Conservation (phyloP, 2,797 vertebrate genomes). For the Takifugu rubripes region DNA sequence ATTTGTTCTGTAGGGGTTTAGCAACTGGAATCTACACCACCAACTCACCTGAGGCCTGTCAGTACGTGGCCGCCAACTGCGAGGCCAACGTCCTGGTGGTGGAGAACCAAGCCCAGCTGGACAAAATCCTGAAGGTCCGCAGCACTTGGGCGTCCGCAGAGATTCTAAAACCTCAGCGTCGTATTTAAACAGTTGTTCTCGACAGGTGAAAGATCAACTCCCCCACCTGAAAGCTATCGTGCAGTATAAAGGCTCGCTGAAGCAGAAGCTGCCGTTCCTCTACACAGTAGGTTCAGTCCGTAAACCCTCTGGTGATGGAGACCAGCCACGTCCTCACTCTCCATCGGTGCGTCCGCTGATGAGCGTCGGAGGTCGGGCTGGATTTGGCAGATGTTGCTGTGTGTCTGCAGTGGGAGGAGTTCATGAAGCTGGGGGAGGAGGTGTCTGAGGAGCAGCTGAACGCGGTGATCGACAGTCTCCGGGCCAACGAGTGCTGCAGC, state of each 20-base stretch:
- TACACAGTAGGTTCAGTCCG: constrained; percentile 68
- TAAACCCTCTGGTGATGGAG: neutral
- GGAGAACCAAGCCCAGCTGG: constrained; percentile 78
- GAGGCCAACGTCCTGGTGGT: constrained; percentile 79
- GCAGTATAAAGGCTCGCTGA: constrained; percentile 76
- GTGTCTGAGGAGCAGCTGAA: constrained; percentile 67
- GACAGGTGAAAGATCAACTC: constrained; percentile 76
- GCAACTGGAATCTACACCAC: constrained; percentile 80
- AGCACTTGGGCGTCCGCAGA: neutral
- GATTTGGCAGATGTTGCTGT: neutral
- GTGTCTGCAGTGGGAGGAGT: constrained; percentile 74
- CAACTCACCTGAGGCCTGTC: constrained; percentile 77
- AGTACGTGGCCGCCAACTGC: constrained; percentile 72
- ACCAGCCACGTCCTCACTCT: constrained; percentile 1
- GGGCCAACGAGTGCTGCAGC: constrained; percentile 77
- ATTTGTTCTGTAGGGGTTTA: constrained; percentile 64
- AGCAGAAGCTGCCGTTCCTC: constrained; percentile 63
- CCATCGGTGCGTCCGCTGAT: neutral
- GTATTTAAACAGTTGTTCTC: constrained; percentile 6
- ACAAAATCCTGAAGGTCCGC: constrained; percentile 80
- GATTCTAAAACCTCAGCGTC: neutral
- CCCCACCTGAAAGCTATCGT: constrained; percentile 81
- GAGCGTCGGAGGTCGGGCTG: neutral
- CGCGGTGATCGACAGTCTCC: constrained; percentile 66
- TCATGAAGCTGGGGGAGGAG: constrained; percentile 74